Conservation (phyloP, 2,113 vertebrate genomes). For the Tyrannus savana region DNA sequence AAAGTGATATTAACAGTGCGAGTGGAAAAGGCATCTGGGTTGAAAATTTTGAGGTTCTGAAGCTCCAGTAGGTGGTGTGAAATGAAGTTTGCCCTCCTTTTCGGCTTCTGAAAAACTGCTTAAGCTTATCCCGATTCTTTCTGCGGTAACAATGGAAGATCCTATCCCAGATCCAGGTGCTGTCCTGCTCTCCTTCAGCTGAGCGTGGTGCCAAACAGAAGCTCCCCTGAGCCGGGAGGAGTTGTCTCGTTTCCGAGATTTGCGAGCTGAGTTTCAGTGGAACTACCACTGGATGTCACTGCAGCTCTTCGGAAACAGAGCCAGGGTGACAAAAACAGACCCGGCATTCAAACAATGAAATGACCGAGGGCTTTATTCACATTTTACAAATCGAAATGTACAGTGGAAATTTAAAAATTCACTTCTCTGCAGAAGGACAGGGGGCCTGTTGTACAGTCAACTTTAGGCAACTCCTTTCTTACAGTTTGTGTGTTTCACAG, state of each 20-base stretch:
- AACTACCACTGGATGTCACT: constrained; percentile 17
- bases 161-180: background rate
- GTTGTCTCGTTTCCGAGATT: background rate
- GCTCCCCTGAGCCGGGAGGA: background rate
- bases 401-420: background rate
- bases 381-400: background rate
- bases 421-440: background rate
- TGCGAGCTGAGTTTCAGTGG: background rate
- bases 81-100: background rate
- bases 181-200: background rate
- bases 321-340: background rate
- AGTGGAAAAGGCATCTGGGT: background rate
- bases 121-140: background rate
- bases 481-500: background rate
- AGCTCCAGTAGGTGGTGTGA: background rate
- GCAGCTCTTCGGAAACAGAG: background rate
- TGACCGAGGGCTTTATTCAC: background rate
- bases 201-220: background rate
- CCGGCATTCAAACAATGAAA: background rate
- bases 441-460: background rate
- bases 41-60: background rate
- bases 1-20: background rate
- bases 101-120: background rate
- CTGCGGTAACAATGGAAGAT: background rate
- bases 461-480: background rate